Evolutionary conservation across 2,888 invertebrate genomes (phyloP).

Genomic region (Ypsolopha scabrella): DNA sequence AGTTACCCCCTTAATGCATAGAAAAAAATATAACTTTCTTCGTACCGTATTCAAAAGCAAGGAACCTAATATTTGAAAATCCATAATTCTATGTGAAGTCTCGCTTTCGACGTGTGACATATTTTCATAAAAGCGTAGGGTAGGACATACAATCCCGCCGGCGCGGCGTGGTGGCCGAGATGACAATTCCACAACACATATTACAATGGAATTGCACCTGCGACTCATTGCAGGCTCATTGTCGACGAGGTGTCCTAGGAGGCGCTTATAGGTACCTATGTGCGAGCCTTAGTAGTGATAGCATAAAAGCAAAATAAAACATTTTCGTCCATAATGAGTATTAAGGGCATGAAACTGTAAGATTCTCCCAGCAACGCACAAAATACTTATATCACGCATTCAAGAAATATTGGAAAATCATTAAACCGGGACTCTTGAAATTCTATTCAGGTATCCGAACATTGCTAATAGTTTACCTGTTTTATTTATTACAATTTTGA

Average conservation of each 20-base stretch:
- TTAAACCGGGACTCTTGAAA: too few relatives aligned
- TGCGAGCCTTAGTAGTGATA: not conserved
- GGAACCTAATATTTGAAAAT: not conserved
- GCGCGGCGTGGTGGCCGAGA: not conserved
- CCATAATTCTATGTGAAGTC: not conserved
- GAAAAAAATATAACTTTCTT: not conserved
- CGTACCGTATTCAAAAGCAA: not conserved
- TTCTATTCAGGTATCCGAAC: too few relatives aligned
- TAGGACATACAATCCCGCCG: not conserved
- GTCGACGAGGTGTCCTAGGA: not conserved
- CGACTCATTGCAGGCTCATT: slow-evolving; percentile 4
- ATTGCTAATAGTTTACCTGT: too few relatives aligned
- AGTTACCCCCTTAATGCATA: too few relatives aligned
- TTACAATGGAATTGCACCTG: slow-evolving; percentile 5
- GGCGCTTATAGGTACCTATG: not conserved
- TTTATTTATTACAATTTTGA: too few relatives aligned
- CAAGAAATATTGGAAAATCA: too few relatives aligned
- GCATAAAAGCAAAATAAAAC: not conserved
- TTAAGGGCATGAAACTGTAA: too few relatives aligned
- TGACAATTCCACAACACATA: slow-evolving; percentile 5
- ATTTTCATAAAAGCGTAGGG: slow-evolving; percentile 1
- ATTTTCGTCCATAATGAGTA: too few relatives aligned
- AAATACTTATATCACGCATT: too few relatives aligned
- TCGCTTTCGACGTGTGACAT: not conserved
- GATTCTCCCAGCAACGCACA: too few relatives aligned